Evolutionary conservation across 1,140 invertebrate species (phyloP), one percentile per base, ranked within the genome.

Genomic region (Maniola jurtina): DNA sequence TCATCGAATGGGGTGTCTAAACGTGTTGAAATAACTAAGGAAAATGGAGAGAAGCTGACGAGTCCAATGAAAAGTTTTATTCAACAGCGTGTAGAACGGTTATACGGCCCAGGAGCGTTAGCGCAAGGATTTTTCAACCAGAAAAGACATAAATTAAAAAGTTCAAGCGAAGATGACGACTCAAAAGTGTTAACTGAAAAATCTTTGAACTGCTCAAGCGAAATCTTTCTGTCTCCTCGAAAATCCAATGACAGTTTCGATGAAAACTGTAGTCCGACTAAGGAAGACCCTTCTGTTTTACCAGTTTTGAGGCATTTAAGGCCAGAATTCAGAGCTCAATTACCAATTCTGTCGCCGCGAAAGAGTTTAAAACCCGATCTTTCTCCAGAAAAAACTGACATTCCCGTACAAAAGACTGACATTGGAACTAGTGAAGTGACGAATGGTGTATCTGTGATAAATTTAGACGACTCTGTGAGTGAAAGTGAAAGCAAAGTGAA

Each of bases 101-200:
- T 98, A 0, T 98, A 97, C 83, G 97, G 97, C 0, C 95, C 96
- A 0, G 95, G 96, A 33, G 96, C 96, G 11, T 79, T 97, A 7
- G 95, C 95, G 4, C 95, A 96, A 81, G 95, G 95, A 7, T 97
- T 97, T 77, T 95, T 96, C 78, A 95, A 94, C 67, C 93, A 93
- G 48, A 94, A 94, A 69, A 80, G 93, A 63, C 73, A 84, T 66
- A 91, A 90, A 72, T 54, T 80, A 10, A 84, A 83, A 40, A 89
- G 85, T 56, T 72, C 83, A 9, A 84, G 85, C 58, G 89, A 90
- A 3, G 86, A 88, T 0, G 88, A 90, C 6, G 84, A 87, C 57
- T 61, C 75, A 0, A 88, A 86, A 66, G 82, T 89, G 0, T 68
- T 90, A 40, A 83, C 83, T 0, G 88, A 89, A 59, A 90, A 88